A percentile compares a stretch with the other conserved stretches of the same genome.
Evolutionary conservation across 2,113 vertebrate species (phyloP).

Genomic region (Megaleporinus macrocephalus): DNA sequence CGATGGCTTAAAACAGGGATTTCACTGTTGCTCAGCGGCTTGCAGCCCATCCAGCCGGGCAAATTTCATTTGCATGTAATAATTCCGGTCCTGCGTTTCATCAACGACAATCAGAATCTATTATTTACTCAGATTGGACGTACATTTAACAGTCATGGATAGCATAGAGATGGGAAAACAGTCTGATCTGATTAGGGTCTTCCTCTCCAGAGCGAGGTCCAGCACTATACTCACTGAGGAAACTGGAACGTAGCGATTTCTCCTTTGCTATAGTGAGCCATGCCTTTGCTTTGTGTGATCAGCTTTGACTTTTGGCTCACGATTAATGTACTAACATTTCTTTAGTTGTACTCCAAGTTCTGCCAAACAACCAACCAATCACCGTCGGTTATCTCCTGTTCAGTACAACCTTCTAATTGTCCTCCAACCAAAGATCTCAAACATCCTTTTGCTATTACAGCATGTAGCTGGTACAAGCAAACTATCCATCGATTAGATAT

Average conservation of each 20-base stretch:
- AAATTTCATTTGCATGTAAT: constrained; percentile 7
- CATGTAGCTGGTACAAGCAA: neutral
- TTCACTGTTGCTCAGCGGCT: neutral
- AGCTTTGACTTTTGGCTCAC: neutral
- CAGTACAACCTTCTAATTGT: constrained; percentile 40
- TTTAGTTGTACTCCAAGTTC: constrained; percentile 37
- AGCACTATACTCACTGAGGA: constrained; percentile 10
- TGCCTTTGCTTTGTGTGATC: constrained; percentile 2
- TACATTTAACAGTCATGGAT: constrained; percentile 9
- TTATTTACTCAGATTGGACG: neutral
- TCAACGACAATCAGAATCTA: constrained; percentile 45
- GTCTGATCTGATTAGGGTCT: constrained; percentile 7
- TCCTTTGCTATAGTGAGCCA: constrained; percentile 3
- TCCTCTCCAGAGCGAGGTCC: neutral
- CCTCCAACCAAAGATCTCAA: constrained; percentile 71
- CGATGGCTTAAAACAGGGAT: constrained; percentile 30
- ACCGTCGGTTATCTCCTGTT: constrained; percentile 30
- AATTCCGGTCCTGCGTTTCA: constrained; percentile 30
- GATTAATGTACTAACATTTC: constrained; percentile 2
- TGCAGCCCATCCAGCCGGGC: neutral
- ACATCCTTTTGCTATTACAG: neutral
- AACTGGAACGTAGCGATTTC: constrained; percentile 25
- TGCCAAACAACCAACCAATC: constrained; percentile 51
- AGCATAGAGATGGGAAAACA: neutral
- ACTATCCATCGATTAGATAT: neutral